phyloP scores from a whole-genome alignment of 2,797 vertebrate species.

The Anisognathus igniventris region DNA sequence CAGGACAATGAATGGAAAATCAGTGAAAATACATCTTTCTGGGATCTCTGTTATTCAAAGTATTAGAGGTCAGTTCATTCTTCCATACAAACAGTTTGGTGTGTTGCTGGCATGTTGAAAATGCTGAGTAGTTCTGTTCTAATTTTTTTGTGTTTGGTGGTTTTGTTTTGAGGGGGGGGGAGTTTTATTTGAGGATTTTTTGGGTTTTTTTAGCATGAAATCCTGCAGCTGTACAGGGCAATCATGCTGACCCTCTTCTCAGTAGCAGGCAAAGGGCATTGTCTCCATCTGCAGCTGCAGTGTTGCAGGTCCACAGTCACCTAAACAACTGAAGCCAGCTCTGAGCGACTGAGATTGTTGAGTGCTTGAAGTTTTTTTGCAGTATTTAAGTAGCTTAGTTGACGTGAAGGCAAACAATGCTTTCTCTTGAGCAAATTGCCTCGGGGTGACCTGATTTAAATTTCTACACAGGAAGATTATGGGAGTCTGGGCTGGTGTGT shows the following conservation, averaged over 20 bases:
- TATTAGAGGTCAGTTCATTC: not conserved
- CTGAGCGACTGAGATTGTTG: too few species aligned
- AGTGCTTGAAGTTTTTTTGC: not conserved
- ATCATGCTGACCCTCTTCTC: not conserved
- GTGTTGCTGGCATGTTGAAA: not conserved
- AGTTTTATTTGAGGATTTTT: not conserved
- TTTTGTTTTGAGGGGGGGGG: rapidly evolving
- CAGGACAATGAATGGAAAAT: not conserved
- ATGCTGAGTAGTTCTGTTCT: not conserved
- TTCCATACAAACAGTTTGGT: not conserved
- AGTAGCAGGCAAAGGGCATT: not conserved
- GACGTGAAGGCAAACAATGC: not conserved
- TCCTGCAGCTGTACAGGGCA: not conserved
- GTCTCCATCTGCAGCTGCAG: not conserved
- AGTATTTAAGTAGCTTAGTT: not conserved
- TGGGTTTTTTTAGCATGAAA: not conserved
- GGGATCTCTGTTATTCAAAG: not conserved
- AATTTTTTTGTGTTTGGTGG: rapidly evolving
- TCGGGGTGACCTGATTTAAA: not conserved
- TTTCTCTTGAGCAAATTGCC: not conserved
- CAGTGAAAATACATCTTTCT: not conserved
- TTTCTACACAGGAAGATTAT: not conserved
- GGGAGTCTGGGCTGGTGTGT: not conserved
- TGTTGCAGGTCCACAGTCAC: not conserved
- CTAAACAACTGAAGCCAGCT: not conserved